Evolutionary conservation across 2,888 invertebrate species (phyloP).

Genomic region (Lissocephala sabroskyi): DNA sequence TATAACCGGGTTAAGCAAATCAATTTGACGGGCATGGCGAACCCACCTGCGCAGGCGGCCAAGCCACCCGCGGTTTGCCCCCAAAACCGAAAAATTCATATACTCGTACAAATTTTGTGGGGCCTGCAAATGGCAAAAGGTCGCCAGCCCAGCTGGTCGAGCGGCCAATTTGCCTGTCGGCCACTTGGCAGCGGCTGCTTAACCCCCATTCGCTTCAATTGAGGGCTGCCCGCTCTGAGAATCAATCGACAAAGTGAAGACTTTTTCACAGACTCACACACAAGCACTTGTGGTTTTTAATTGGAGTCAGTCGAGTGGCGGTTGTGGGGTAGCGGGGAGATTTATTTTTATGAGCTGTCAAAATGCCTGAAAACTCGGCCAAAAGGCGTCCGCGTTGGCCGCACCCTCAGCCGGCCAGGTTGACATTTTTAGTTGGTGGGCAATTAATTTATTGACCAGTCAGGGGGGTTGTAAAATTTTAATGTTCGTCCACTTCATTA

Average conservation of each 20-base stretch:
- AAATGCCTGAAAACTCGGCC: slow-evolving; percentile 6
- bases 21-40: too few species aligned
- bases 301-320: slow-evolving; percentile 4
- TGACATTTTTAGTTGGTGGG: slow-evolving; percentile 8
- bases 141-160: not conserved
- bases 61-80: too few species aligned
- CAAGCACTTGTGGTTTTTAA: slow-evolving; percentile 13
- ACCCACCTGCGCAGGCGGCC: too few species aligned
- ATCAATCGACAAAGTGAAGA: not conserved
- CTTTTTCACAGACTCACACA: too few species aligned
- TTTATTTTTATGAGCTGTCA: slow-evolving; percentile 20
- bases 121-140: slow-evolving; percentile 6
- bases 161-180: too few species aligned
- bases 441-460: slow-evolving; percentile 57
- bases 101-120: too few species aligned
- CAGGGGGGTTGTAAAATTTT: slow-evolving; percentile 55
- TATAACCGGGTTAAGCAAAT: too few species aligned
- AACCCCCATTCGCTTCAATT: not conserved
- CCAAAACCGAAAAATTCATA: too few species aligned
- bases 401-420: not conserved
- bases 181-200: not conserved
- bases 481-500: slow-evolving; percentile 60
- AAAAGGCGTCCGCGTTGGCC: not conserved
- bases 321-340: not conserved
- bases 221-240: not conserved